Base-by-base conservation (phyloP, 1,140 invertebrate species). In the Drosophila tropicalis region DNA sequence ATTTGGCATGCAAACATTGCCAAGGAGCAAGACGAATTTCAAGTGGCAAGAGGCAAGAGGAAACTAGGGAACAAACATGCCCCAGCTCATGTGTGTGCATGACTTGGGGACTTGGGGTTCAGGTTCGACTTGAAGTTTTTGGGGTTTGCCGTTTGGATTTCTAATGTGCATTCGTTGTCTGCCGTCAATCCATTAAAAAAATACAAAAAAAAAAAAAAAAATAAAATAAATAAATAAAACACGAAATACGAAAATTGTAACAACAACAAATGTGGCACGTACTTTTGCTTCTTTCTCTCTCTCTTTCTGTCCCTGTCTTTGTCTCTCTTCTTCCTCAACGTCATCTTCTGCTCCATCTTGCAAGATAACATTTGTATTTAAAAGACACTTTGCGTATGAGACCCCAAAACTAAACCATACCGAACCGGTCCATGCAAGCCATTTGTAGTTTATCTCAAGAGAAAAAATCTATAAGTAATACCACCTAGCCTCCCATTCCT, bases 371-470 rank as follows among this genome's bases (percentile, higher is more conserved):
- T 87, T 83, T 89, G 84, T 89, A 81, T 87, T 83, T 89, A 87
- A 87, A 87, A 87, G 76, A 87, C 80, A 89, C 84, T 89, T 87
- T 83, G 67, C 84, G 72, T 70, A 76, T 71, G 12, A 17, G 36
- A 51, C 25, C 17, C 44, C 17, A 51, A 51, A 51, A 51, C 17
- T 51, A 51, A 51, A 51, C 56, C 56, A 36, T 58, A 39, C 56
- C 56, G 32, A 58, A 58, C 56, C 32, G 56, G 56, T 58, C 12
- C 56, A 36, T 5, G 32, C 34, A 36, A 71, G 66, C 83, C 83
- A 86, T 87, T 87, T 89, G 79, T 82, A 75, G 84, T 75, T 87
- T 89, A 89, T 89, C 84, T 82, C 79, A 64, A 79, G 83, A 84
- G 83, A 72, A 79, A 81, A 79, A 84, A 89, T 89, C 84, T 89